Percentiles rank a stretch among this genome's conserved stretches.
These are phyloP conservation scores for Chromis chromis DNA, from an alignment of 2,797 vertebrate species.

Conservation along the genomic window DNA sequence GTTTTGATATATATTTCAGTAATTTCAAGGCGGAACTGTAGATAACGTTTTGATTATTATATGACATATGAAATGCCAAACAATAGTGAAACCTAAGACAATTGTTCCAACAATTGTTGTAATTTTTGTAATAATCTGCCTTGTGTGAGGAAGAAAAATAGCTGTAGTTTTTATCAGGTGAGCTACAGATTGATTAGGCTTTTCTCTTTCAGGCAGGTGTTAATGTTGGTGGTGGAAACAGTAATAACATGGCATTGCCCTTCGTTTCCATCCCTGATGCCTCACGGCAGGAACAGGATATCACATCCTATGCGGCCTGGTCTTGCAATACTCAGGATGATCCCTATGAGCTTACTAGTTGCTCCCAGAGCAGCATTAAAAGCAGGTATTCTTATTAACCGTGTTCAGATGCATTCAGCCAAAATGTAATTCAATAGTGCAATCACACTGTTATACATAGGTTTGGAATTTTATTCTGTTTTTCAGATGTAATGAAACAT, in stretches of 20 bases:
- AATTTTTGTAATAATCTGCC: neutral
- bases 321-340: conserved; percentile 82
- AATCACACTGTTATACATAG: neutral
- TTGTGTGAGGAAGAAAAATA: neutral
- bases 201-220: conserved; percentile 57
- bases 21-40: neutral
- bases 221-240: conserved; percentile 78
- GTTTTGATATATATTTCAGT: too few species aligned
- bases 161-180: too few species aligned
- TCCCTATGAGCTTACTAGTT: conserved; percentile 79
- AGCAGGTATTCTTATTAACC: conserved; percentile 83
- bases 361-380: conserved; percentile 80
- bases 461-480: neutral
- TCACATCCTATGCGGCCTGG: conserved; percentile 83
- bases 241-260: conserved; percentile 72
- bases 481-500: neutral
- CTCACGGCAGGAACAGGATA: conserved; percentile 67
- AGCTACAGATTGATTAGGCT: neutral
- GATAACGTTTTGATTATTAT: neutral
- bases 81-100: neutral
- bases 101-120: too few species aligned
- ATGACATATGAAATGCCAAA: neutral
- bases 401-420: neutral
- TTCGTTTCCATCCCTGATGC: conserved; percentile 77
- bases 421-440: neutral